Conservation (phyloP, 2,888 invertebrate genomes). For the Caenorhabditis wallacei region DNA sequence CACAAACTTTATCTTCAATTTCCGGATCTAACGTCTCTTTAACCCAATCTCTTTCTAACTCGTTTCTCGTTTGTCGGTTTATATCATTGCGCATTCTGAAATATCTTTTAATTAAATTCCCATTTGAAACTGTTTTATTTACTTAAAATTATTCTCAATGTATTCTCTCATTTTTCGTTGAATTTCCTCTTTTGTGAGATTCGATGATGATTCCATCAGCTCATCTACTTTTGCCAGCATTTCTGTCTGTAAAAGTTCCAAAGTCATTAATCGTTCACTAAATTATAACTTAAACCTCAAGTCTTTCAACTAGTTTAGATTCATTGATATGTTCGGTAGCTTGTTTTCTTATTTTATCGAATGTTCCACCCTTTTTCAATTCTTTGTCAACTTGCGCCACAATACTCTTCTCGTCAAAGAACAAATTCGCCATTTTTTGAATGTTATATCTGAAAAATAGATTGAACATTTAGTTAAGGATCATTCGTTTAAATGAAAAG, state of each 20-base stretch:
- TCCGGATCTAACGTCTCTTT: constrained; percentile 8
- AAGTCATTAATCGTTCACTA: constrained; percentile 4
- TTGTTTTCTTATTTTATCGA: constrained; percentile 58
- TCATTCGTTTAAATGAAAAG: no score
- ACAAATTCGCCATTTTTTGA: constrained; percentile 10
- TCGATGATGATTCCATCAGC: constrained; percentile 33
- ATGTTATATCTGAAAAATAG: background rate
- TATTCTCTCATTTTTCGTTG: constrained; percentile 40
- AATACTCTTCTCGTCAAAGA: constrained; percentile 44
- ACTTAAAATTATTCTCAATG: constrained; percentile 32
- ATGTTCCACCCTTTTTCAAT: constrained; percentile 56
- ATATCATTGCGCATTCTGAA: constrained; percentile 52
- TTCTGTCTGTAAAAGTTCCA: constrained; percentile 33
- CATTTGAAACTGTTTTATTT: background rate
- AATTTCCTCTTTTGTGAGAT: constrained; percentile 48
- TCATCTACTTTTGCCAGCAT: constrained; percentile 49
- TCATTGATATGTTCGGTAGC: constrained; percentile 34
- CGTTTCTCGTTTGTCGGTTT: constrained; percentile 37
- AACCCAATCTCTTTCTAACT: constrained; percentile 43
- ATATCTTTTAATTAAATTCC: background rate
- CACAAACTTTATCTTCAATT: constrained; percentile 31
- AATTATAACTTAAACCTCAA: constrained; percentile 34
- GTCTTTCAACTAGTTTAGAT: constrained; percentile 12
- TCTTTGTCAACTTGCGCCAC: constrained; percentile 39
- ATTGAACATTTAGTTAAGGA: background rate